These are phyloP conservation scores for Julus scanicus DNA, from an alignment of 2,888 invertebrate genomes.

Conservation along the genomic window DNA sequence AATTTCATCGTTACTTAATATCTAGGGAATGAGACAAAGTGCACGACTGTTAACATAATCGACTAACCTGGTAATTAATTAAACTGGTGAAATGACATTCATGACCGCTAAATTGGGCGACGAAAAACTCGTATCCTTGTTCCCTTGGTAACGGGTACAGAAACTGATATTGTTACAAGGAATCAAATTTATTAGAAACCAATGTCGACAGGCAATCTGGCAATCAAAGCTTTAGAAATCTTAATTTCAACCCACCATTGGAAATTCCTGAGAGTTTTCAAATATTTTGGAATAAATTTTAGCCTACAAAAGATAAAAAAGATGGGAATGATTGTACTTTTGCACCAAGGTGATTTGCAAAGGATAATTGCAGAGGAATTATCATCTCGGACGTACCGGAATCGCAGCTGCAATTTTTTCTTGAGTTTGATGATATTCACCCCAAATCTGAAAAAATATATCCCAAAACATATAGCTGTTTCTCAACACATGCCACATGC, in stretches of 20 bases:
- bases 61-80: slow-evolving; percentile 79
- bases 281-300: slow-evolving; percentile 67
- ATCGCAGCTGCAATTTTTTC: slow-evolving; percentile 81
- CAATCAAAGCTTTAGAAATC: neutral
- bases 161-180: slow-evolving; percentile 68
- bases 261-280: slow-evolving; percentile 72
- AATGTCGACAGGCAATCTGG: neutral
- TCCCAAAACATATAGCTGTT: neutral
- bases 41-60: slow-evolving; percentile 13
- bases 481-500: too few species aligned
- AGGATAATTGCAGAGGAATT: neutral
- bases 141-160: slow-evolving; percentile 82
- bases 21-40: neutral
- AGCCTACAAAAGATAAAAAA: slow-evolving; percentile 46
- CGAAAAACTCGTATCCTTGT: slow-evolving; percentile 86
- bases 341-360: neutral
- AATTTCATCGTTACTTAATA: slow-evolving; percentile 18
- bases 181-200: slow-evolving; percentile 46
- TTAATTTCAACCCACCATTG: slow-evolving; percentile 67
- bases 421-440: slow-evolving; percentile 81
- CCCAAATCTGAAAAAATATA: slow-evolving; percentile 74
- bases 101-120: slow-evolving; percentile 79
- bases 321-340: neutral
- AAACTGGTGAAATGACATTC: slow-evolving; percentile 86
- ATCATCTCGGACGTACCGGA: slow-evolving; percentile 65